Base-by-base conservation (phyloP, 1,140 invertebrate genomes). In the Nasonia giraulti region DNA sequence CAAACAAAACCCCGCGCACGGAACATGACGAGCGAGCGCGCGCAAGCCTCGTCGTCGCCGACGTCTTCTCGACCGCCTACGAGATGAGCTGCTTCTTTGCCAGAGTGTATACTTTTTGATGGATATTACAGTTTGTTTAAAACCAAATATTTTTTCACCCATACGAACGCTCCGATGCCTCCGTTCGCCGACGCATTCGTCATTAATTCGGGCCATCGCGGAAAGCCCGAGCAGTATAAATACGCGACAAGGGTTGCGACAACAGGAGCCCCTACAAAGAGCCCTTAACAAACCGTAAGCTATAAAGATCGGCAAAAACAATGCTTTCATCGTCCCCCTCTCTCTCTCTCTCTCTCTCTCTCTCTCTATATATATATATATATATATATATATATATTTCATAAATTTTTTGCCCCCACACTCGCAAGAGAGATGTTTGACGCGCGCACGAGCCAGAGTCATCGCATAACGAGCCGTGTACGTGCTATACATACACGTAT, bases 1-100 rank as follows among this genome's bases (percentile, higher is more conserved):
- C 89, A 88, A 90, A 89, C 89, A 90, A 89, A 89, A 85, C 86
- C 86, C 68, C 1, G 17, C 68, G 68, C 1, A 33, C 68, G 68
- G 17, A 62, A 83, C 7, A 17, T 17, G 73, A 44, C 17, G 44
- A 62, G 14, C 5, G 33, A 37, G 33, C 33, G 3, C 3, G 33
- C 33, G 33, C 33, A 27, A 27, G 33, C 33, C 5, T 37, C 55
- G 55, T 20, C 20, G 62, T 2, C 12, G n/a, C 1, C 17, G 55
- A 8, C 14, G 55, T 62, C 55, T n/a, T 62, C 55, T 62, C 23
- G 20, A 55, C 50, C 50, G 50, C 50, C 50, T 10, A 55, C 50
- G 50, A 14, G 50, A 55, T 50, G 14, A 50, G 47, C 27, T 1
- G 10, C 10, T 37, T 37, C 33, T 37, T 37, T 37, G 33, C 33